Evolutionary conservation across 2,888 invertebrate species (phyloP), one percentile per base, ranked within the genome.

Genomic region (Tiliacea citrago): DNA sequence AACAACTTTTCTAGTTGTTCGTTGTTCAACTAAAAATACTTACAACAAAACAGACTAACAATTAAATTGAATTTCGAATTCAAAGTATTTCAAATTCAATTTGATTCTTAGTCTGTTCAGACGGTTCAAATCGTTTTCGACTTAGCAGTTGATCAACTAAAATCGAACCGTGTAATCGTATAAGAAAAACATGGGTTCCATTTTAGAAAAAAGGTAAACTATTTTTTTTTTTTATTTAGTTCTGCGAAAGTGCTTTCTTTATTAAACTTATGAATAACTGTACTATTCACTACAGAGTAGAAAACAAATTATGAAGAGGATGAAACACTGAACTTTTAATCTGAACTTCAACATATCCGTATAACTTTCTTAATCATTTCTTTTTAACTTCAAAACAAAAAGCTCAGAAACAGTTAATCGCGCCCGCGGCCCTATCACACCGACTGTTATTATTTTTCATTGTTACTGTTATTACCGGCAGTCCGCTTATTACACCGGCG

Each of bases 391-490:
- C 57, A 69, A 80, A 84, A 81, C 75, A 78, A 84, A 84, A 86
- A 61, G 69, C 68, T 66, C 65, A 47, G 29, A 18, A 51, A 62
- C 81, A 66, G 72, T 80, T 81, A 83, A 84, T 75, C 60, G 75
- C 69, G 75, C 67, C 74, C 57, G 76, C 62, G 76, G 79, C 57
- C 65, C 76, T 85, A 86, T 86, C 86, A 72, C 57, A 70, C 47
- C 67, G 79, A 60, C 45, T 68, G 92, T 93, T 93, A 94, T 96
- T 95, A 95, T 94, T 95, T 95, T 95, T 95, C 93, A 96, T 90
- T 94, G 96, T 95, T 94, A 96, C 91, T 92, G 95, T 95, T 95
- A 96, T 94, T 90, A 87, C 91, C 77, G 83, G 75, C 88, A 89
- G 87, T 89, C 79, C 86, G 90, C 91, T 93, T 93, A 94, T 95